phyloP scores from a whole-genome alignment of 2,888 invertebrate genomes.

The Cosmia trapezina region DNA sequence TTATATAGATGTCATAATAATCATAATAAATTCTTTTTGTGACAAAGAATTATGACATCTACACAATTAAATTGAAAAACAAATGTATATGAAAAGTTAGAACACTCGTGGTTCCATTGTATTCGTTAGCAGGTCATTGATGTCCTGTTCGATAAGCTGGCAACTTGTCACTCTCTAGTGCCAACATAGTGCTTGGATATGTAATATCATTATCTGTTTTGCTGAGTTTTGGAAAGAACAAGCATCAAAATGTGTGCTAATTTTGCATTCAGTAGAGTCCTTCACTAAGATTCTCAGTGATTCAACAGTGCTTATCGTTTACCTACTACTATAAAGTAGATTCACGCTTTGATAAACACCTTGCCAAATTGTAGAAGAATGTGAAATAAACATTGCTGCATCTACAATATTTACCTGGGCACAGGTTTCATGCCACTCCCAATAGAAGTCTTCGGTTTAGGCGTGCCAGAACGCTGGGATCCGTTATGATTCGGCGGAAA shows the following conservation, averaged over 20 bases:
- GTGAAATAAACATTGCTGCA: neutral
- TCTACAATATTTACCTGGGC: conserved; percentile 79
- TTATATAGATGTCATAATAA: neutral
- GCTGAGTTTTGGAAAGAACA: neutral
- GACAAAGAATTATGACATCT: conserved; percentile 6
- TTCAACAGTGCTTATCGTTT: neutral
- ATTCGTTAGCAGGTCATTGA: conserved; percentile 16
- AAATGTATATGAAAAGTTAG: conserved; percentile 7
- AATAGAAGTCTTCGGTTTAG: conserved; percentile 89
- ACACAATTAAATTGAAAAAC: conserved; percentile 2
- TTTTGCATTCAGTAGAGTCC: neutral
- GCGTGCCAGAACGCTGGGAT: conserved; percentile 92
- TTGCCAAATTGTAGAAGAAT: neutral
- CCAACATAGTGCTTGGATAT: neutral
- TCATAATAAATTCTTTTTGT: neutral
- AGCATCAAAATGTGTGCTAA: neutral
- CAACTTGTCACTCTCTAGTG: conserved; percentile 10
- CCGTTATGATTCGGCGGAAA: conserved; percentile 95
- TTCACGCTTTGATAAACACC: neutral
- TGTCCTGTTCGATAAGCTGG: conserved; percentile 28
- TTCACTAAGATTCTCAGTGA: neutral
- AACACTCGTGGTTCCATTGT: conserved; percentile 17
- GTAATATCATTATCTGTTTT: too few relatives aligned
- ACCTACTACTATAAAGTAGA: neutral
- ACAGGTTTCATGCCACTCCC: conserved; percentile 90